Conservation (phyloP, 2,797 vertebrate genomes). For the Lithobates pipiens region DNA sequence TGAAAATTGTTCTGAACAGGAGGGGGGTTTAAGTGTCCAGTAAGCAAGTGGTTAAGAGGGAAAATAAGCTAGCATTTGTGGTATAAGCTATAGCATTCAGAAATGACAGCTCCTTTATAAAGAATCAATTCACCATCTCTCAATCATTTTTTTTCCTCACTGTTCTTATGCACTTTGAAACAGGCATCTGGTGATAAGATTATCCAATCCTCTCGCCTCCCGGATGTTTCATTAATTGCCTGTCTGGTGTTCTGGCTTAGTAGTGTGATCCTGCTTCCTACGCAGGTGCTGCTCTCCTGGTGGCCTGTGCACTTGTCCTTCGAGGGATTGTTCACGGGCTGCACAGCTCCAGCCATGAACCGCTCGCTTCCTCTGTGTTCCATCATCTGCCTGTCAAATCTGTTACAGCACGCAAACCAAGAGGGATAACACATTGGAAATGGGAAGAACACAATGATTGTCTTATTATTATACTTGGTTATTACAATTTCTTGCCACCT, state of each 20-base stretch:
- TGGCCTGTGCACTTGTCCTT: conserved; percentile 25
- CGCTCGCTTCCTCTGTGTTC: conserved; percentile 8
- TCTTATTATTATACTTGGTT: not conserved
- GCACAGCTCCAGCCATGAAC: not conserved
- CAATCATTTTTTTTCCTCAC: not conserved
- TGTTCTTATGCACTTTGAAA: not conserved
- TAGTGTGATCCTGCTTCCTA: conserved; percentile 9
- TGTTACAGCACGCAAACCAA: not conserved
- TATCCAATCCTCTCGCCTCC: not conserved
- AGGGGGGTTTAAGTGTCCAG: too few species aligned
- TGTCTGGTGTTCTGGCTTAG: not conserved
- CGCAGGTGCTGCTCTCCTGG: conserved; percentile 19
- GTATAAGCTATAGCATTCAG: not conserved
- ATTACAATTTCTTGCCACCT: not conserved
- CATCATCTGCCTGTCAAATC: not conserved
- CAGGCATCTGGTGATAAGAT: conserved; percentile 32
- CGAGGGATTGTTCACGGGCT: not conserved
- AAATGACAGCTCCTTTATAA: too few species aligned
- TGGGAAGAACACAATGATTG: not conserved
- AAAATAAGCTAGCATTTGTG: not conserved
- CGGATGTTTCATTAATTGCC: conserved; percentile 18
- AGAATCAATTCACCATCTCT: not conserved
- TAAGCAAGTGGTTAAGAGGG: too few species aligned
- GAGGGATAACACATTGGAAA: not conserved
- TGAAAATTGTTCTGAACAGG: too few species aligned